Evolutionary conservation across 2,113 vertebrate species (phyloP).

Genomic region (human): DNA sequence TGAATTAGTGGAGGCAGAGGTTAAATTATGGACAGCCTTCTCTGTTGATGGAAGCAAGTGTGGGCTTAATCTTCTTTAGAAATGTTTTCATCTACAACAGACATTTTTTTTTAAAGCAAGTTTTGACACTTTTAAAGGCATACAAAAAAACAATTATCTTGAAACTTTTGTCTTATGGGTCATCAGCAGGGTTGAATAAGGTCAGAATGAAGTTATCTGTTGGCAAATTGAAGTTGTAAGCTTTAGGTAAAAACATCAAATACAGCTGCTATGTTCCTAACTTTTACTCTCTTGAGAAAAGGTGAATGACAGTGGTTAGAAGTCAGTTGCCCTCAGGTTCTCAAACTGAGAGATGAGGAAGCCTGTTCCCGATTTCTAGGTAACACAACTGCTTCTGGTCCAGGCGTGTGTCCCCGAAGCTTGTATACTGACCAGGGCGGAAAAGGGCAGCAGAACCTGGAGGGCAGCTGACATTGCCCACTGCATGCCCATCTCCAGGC

Average conservation of each 20-base stretch:
- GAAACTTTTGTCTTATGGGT: not conserved
- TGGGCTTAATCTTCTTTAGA: not conserved
- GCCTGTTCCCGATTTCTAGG: not conserved
- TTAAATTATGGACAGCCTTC: not conserved
- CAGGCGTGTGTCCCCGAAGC: not conserved
- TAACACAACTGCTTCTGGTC: not conserved
- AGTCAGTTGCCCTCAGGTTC: not conserved
- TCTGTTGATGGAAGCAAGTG: not conserved
- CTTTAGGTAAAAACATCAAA: not conserved
- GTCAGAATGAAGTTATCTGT: not conserved
- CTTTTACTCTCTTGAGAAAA: not conserved
- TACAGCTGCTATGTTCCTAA: not conserved
- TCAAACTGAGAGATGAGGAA: not conserved
- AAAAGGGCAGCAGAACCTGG: not conserved
- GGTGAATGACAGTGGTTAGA: not conserved
- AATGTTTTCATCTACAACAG: not conserved
- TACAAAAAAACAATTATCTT: not conserved
- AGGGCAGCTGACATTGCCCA: not conserved
- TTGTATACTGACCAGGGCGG: fast-evolving
- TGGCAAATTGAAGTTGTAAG: not conserved
- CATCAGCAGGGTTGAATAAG: not conserved
- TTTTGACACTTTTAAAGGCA: not conserved
- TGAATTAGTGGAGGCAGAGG: not conserved
- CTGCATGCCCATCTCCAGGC: not conserved
- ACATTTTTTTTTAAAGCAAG: not conserved